Evolutionary conservation across 2,797 vertebrate genomes (phyloP).

Genomic region (Pangasius krempfi): DNA sequence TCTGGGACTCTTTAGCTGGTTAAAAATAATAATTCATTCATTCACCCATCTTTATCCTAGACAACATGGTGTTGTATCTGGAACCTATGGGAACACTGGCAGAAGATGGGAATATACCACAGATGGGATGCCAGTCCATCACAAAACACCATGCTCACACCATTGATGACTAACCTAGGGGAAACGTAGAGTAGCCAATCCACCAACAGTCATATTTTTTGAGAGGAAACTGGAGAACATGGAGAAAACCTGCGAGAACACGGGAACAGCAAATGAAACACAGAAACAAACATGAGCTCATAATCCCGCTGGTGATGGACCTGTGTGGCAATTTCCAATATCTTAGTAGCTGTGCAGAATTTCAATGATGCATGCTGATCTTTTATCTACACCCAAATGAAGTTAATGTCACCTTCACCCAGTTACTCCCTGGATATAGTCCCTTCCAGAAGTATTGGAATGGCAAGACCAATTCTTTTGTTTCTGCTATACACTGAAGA

Average conservation of each 20-base stretch:
- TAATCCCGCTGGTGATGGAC: not conserved
- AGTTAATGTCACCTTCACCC: not conserved
- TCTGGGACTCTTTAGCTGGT: not conserved
- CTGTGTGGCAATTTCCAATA: not conserved
- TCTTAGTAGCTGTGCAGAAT: not conserved
- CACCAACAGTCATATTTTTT: not conserved
- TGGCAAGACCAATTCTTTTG: not conserved
- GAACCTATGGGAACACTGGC: not conserved
- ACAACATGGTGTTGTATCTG: not conserved
- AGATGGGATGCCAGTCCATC: not conserved
- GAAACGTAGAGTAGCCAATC: not conserved
- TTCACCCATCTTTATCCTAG: not conserved
- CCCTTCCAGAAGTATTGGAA: not conserved
- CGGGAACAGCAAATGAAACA: not conserved
- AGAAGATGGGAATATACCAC: not conserved
- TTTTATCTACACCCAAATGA: not conserved
- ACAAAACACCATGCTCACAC: not conserved
- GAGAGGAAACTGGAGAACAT: not conserved
- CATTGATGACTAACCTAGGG: not conserved
- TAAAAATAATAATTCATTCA: not conserved
- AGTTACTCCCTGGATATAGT: not conserved
- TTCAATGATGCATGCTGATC: not conserved
- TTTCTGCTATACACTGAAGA: not conserved
- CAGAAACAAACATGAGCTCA: not conserved
- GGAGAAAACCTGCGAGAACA: not conserved